phyloP scores from a whole-genome alignment of 2,888 invertebrate species.

The Erebia ligea region DNA sequence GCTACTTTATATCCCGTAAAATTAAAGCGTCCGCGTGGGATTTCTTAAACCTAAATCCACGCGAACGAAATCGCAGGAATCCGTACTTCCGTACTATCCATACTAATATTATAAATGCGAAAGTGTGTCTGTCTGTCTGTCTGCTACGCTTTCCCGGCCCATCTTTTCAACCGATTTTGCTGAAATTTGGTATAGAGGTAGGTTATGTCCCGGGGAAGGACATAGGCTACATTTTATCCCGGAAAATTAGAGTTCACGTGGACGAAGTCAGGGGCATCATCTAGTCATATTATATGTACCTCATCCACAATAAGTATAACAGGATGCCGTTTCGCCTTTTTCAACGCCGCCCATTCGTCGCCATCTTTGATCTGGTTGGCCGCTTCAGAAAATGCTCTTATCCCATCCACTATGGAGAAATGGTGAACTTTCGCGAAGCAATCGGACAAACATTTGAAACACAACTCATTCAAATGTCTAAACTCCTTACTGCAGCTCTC shows the following conservation, averaged over 20 bases:
- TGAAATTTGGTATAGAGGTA: too few species aligned
- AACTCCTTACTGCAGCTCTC: slow-evolving; percentile 59
- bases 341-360: slow-evolving; percentile 65
- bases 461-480: slow-evolving; percentile 58
- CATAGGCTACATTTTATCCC: too few species aligned
- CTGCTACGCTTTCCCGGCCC: too few species aligned
- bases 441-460: slow-evolving; percentile 65
- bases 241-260: too few species aligned
- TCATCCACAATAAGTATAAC: slow-evolving; percentile 88
- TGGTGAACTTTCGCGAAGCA: slow-evolving; percentile 65
- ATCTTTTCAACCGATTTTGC: too few species aligned
- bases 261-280: too few species aligned
- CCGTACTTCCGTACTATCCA: too few species aligned
- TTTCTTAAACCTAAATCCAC: not conserved
- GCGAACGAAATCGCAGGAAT: not conserved
- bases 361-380: slow-evolving; percentile 62
- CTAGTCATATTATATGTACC: slow-evolving; percentile 62
- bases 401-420: slow-evolving; percentile 67
- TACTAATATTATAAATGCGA: too few species aligned
- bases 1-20: not conserved
- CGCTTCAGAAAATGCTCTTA: slow-evolving; percentile 69
- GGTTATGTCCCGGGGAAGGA: too few species aligned
- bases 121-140: too few species aligned
- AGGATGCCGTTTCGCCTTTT: slow-evolving; percentile 80
- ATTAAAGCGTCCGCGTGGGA: not conserved